Base-by-base conservation (phyloP, 2,113 vertebrate genomes). In the Trematomus loennbergii region DNA sequence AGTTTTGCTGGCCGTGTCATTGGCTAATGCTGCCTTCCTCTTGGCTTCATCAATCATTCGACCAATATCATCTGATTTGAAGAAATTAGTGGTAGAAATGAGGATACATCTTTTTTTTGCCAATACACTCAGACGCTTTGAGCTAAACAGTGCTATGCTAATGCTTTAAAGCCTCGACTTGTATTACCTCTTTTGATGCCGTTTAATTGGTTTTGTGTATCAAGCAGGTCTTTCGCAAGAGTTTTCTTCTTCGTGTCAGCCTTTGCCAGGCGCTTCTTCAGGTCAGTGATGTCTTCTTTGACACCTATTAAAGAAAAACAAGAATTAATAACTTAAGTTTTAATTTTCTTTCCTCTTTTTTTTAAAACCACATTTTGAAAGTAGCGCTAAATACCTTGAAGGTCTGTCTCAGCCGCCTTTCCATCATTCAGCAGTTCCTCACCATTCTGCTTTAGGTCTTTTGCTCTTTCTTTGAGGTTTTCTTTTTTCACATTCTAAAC, bases 401-500 rank as follows among this genome's bases (percentile, higher is more conserved):
- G 88, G 10, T 91, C 91, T 59, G 45, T 81, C 69, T 95, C 68
- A n/a, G 95, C 87, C 0, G 84, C 67, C 59, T 88, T 85, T 72
- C 97, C 96, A 66, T 92, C 73, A 2, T 82, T 88, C 75, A 96
- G 68, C 0, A 98, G 92, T 0, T 90, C 49, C 6, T 80, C 75
- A 6, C 96, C 94, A 4, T 79, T 91, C 0, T 92, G 74, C 87
- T 96, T 97, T 82, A 99, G 90, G 8, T 81, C 84, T 82, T 95
- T 92, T 8, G 96, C 96, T 93, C 91, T 97, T 88, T 95, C 78
- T 59, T 93, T 82, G 17, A 99, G 89, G 22, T 96, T 93, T 87
- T 96, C 94, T 43, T 90, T 93, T 84, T 89, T 94, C 68, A 98
- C 94, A 61, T 92, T 95, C 98, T 99, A 82, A 25, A 62, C 93